Conservation (phyloP, 2,888 invertebrate species). For the Synanthedon tipuliformis region DNA sequence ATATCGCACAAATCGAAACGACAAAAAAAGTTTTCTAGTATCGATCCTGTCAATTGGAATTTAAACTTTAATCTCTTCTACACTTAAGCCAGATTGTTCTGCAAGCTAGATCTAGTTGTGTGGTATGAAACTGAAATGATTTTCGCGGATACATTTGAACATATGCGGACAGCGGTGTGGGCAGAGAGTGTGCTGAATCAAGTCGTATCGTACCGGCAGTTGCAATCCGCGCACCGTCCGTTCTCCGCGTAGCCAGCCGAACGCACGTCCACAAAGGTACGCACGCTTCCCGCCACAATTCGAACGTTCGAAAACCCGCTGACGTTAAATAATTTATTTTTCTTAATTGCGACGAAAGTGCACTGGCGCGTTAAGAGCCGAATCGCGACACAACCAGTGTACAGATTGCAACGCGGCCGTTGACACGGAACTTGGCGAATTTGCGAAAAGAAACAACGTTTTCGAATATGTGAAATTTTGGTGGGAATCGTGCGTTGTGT, state of each 20-base stretch:
- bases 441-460: constrained; percentile 24
- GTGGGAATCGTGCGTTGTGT: constrained; percentile 50
- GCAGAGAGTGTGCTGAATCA: constrained; percentile 37
- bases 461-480: constrained; percentile 44
- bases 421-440: constrained; percentile 38
- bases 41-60: neutral
- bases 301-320: constrained; percentile 36
- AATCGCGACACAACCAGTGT: constrained; percentile 52
- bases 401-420: constrained; percentile 56
- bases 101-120: constrained; percentile 20
- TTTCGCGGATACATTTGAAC: constrained; percentile 50
- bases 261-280: constrained; percentile 54
- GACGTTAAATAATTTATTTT: constrained; percentile 28
- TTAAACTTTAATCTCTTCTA: neutral
- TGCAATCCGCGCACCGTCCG: constrained; percentile 55
- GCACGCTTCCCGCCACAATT: constrained; percentile 60
- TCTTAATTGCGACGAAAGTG: constrained; percentile 44
- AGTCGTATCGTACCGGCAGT: constrained; percentile 34
- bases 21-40: too few relatives aligned
- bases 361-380: constrained; percentile 49
- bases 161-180: constrained; percentile 50
- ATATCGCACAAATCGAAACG: too few relatives aligned
- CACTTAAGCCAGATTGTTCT: neutral
- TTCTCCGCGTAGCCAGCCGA: constrained; percentile 44
- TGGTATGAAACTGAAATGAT: constrained; percentile 30